A percentile compares a stretch with the other conserved stretches of the same genome.
phyloP scores from a whole-genome alignment of 2,888 invertebrate genomes.

The Ametastegia equiseti region DNA sequence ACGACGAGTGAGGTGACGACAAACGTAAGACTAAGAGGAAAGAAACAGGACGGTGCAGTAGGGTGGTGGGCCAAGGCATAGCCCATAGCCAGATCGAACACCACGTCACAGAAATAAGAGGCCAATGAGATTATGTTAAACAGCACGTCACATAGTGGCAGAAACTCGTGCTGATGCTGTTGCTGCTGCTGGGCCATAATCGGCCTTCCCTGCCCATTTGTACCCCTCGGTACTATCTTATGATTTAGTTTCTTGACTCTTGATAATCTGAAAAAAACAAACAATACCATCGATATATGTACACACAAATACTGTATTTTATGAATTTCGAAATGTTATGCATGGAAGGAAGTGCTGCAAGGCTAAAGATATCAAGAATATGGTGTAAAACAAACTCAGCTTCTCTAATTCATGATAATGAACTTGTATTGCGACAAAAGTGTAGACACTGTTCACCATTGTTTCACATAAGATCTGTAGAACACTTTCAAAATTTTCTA shows the following conservation, averaged over 20 bases:
- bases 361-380: background rate
- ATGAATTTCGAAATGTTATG: conserved; percentile 13
- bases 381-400: background rate
- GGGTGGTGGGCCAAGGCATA: conserved; percentile 86
- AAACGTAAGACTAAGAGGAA: conserved; percentile 80
- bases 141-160: conserved; percentile 93
- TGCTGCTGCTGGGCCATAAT: conserved; percentile 74
- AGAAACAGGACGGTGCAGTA: conserved; percentile 65
- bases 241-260: conserved; percentile 55
- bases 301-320: conserved; percentile 30
- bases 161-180: conserved; percentile 81
- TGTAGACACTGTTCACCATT: background rate
- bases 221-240: conserved; percentile 64
- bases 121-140: conserved; percentile 94
- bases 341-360: background rate
- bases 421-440: background rate
- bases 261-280: conserved; percentile 45
- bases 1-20: conserved; percentile 86
- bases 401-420: background rate
- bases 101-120: conserved; percentile 93
- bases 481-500: too few relatives aligned
- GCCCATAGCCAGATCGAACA: conserved; percentile 91
- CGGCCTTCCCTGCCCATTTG: conserved; percentile 74
- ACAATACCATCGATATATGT: background rate
- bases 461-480: background rate